Evolutionary conservation across 1,140 invertebrate genomes (phyloP).

Genomic region (Apis florea): DNA sequence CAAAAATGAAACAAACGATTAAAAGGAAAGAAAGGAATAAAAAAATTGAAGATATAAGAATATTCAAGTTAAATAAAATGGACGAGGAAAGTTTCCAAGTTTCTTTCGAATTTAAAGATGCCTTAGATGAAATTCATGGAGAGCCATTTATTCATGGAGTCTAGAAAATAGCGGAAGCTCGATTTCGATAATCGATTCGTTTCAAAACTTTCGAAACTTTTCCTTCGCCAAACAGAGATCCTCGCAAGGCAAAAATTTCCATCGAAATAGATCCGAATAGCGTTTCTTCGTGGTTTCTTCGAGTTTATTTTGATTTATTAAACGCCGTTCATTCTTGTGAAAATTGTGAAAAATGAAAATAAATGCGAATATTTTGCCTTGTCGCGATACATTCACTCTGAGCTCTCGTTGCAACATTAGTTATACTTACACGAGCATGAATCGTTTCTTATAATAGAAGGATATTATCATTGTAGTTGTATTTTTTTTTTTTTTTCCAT

Average conservation of each 20-base stretch:
- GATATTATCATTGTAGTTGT: not conserved
- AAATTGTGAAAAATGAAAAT: too few relatives aligned
- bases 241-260: not conserved
- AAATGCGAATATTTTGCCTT: constrained; percentile 13
- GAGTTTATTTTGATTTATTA: not conserved
- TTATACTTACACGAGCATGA: constrained; percentile 39
- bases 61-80: not conserved
- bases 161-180: not conserved
- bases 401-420: constrained; percentile 11
- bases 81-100: constrained; percentile 20
- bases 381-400: not conserved
- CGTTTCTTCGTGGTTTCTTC: not conserved
- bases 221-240: not conserved
- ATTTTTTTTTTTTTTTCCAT: not conserved
- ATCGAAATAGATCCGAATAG: not conserved
- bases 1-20: not conserved
- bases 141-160: not conserved
- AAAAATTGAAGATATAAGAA: too few relatives aligned
- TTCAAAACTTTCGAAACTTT: constrained; percentile 17
- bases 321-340: too few relatives aligned
- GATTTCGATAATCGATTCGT: not conserved
- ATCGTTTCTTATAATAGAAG: constrained; percentile 5
- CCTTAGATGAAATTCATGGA: not conserved
- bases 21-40: not conserved
- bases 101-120: not conserved